A percentile compares a stretch with the other conserved stretches of the same genome.
Conservation (phyloP, 2,113 vertebrate species). For the Cinclus cinclus region DNA sequence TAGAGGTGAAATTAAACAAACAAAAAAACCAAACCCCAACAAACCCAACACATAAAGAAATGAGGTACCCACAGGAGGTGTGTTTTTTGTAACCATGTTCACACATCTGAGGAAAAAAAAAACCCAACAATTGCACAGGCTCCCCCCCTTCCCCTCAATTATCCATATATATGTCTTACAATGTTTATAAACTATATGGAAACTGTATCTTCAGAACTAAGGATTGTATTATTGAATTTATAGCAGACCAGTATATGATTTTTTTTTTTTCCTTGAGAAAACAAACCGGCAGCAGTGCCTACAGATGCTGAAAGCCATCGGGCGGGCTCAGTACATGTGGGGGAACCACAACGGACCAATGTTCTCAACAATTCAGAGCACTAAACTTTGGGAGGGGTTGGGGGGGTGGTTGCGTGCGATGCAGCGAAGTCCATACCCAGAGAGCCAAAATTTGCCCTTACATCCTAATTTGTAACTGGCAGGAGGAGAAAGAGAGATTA, state of each 20-base stretch:
- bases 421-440: conserved; percentile 13
- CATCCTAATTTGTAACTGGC: not conserved
- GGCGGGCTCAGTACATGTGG: not conserved
- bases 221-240: conserved; percentile 72
- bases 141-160: conserved; percentile 36
- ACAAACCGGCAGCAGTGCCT: conserved; percentile 54
- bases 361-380: conserved; percentile 60
- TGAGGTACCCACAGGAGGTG: conserved; percentile 68
- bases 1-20: conserved; percentile 59
- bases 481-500: not conserved
- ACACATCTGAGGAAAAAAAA: conserved; percentile 47
- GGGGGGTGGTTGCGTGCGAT: not conserved
- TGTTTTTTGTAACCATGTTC: conserved; percentile 74
- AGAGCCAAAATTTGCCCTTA: conserved; percentile 27
- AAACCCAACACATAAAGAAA: conserved; percentile 37
- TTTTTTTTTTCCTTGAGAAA: conserved; percentile 31
- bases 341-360: conserved; percentile 67
- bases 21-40: not conserved
- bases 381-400: conserved; percentile 19
- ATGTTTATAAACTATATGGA: conserved; percentile 90
- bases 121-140: conserved; percentile 65
- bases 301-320: conserved; percentile 42
- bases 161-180: conserved; percentile 74
- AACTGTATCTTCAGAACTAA: conserved; percentile 90
- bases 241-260: conserved; percentile 66